Evolutionary conservation across 1,140 invertebrate species (phyloP).

Genomic region (Zophobas atratus): DNA sequence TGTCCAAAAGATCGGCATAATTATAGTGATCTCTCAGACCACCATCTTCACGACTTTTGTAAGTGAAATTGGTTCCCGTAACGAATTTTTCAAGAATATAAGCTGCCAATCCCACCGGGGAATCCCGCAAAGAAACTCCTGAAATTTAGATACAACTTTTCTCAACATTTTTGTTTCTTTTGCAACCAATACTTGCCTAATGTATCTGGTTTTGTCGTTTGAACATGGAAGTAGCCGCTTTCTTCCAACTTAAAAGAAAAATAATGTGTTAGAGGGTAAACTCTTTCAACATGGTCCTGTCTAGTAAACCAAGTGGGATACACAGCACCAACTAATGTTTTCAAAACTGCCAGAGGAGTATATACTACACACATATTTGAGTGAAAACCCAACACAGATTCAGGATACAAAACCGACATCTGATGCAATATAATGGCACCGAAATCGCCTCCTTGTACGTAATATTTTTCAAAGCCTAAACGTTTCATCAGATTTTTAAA

Average conservation of each 20-base stretch:
- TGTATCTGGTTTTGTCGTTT: slow-evolving; percentile 93
- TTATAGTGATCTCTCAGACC: slow-evolving; percentile 22
- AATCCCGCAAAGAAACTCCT: slow-evolving; percentile 75
- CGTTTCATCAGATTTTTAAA: slow-evolving; percentile 88
- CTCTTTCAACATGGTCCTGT: slow-evolving; percentile 70
- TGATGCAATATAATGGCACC: slow-evolving; percentile 74
- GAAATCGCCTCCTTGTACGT: slow-evolving; percentile 91
- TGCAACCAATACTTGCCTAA: slow-evolving; percentile 70
- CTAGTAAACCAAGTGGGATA: slow-evolving; percentile 74
- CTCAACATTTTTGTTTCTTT: neutral
- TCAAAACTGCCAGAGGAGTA: slow-evolving; percentile 66
- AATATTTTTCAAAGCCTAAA: slow-evolving; percentile 83
- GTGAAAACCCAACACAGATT: slow-evolving; percentile 80
- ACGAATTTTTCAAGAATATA: slow-evolving; percentile 85
- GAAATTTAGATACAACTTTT: slow-evolving; percentile 2
- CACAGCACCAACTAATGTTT: slow-evolving; percentile 71
- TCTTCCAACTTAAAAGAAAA: slow-evolving; percentile 75
- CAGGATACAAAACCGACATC: slow-evolving; percentile 79
- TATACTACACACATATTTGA: slow-evolving; percentile 75
- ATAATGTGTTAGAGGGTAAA: slow-evolving; percentile 74
- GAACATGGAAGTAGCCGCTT: slow-evolving; percentile 84
- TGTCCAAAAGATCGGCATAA: slow-evolving; percentile 78
- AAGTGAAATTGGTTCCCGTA: slow-evolving; percentile 72
- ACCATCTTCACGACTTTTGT: slow-evolving; percentile 47
- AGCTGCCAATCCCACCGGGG: slow-evolving; percentile 78